A percentile compares a stretch with the other conserved stretches of the same genome.
These are phyloP conservation scores for Mylabris sibirica DNA, from an alignment of 2,888 invertebrate species.

Conservation along the genomic window DNA sequence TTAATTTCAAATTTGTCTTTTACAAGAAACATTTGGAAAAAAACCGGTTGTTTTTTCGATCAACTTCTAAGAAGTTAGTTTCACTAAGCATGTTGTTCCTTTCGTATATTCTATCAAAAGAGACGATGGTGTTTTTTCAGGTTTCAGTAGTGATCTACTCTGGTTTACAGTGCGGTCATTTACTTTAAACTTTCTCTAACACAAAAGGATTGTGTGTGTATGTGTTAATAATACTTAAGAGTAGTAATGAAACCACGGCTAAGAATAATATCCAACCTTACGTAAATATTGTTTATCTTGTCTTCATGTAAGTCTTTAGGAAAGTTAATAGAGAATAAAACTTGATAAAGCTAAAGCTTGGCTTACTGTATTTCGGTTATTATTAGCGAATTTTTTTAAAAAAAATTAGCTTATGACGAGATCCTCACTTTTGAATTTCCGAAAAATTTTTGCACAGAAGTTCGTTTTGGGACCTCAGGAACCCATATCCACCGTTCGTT, in stretches of 20 bases:
- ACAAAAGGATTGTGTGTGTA: slow-evolving; percentile 73
- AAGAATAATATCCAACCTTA: slow-evolving; percentile 71
- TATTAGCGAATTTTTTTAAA: too few relatives aligned
- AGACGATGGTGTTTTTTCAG: slow-evolving; percentile 63
- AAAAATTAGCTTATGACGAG: too few relatives aligned
- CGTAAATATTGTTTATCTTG: slow-evolving; percentile 77
- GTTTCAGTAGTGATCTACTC: slow-evolving; percentile 73
- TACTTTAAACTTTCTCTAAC: slow-evolving; percentile 70
- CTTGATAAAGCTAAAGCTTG: slow-evolving; percentile 1
- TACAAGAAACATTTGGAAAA: slow-evolving; percentile 11
- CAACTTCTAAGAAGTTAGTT: neutral
- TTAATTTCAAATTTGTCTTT: too few relatives aligned
- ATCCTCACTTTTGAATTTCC: too few relatives aligned
- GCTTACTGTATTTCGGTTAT: too few relatives aligned
- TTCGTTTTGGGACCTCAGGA: too few relatives aligned
- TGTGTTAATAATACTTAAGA: slow-evolving; percentile 67
- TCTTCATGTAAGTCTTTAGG: slow-evolving; percentile 69
- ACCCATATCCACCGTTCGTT: too few relatives aligned
- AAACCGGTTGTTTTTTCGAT: neutral
- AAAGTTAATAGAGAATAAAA: slow-evolving; percentile 9
- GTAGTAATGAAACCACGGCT: slow-evolving; percentile 67
- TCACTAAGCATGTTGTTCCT: neutral
- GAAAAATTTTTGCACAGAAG: too few relatives aligned
- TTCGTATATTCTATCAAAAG: neutral
- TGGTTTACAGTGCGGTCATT: slow-evolving; percentile 73